Evolutionary conservation across 1,140 invertebrate genomes (phyloP).

Genomic region (Rhizoglyphus robini): DNA sequence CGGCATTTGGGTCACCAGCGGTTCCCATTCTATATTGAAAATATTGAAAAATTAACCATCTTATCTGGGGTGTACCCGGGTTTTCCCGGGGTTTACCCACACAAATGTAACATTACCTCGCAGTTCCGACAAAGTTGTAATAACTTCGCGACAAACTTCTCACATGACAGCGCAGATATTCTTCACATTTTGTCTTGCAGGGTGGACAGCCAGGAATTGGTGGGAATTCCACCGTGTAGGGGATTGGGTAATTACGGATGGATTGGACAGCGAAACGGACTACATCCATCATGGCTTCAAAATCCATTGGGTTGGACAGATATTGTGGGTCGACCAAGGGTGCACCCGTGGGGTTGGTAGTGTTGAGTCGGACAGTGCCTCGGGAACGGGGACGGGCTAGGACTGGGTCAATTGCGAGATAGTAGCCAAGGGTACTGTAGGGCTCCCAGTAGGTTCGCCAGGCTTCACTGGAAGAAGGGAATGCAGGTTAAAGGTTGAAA

Average conservation of each 20-base stretch:
- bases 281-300: conserved; percentile 62
- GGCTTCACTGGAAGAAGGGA: not conserved
- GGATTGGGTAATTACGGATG: not conserved
- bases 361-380: conserved; percentile 54
- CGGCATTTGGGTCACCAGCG: no score
- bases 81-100: no score
- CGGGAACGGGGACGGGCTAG: conserved; percentile 53
- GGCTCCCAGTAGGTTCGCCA: conserved; percentile 6
- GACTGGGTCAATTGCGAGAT: conserved; percentile 38
- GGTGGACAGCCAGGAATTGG: conserved; percentile 6
- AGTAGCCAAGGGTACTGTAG: not conserved
- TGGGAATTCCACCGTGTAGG: not conserved
- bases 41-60: no score
- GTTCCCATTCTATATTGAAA: no score
- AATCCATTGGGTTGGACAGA: conserved; percentile 57
- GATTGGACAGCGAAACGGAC: not conserved
- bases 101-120: no score
- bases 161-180: conserved; percentile 14
- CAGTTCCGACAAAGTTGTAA: conserved; percentile 12
- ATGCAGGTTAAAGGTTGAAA: not conserved
- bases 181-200: not conserved
- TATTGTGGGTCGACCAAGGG: conserved; percentile 89
- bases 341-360: conserved; percentile 67
- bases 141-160: conserved; percentile 4
- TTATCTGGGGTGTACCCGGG: no score